These are phyloP conservation scores for Coelopa frigida DNA, from an alignment of 1,140 invertebrate genomes.

Conservation along the genomic window DNA sequence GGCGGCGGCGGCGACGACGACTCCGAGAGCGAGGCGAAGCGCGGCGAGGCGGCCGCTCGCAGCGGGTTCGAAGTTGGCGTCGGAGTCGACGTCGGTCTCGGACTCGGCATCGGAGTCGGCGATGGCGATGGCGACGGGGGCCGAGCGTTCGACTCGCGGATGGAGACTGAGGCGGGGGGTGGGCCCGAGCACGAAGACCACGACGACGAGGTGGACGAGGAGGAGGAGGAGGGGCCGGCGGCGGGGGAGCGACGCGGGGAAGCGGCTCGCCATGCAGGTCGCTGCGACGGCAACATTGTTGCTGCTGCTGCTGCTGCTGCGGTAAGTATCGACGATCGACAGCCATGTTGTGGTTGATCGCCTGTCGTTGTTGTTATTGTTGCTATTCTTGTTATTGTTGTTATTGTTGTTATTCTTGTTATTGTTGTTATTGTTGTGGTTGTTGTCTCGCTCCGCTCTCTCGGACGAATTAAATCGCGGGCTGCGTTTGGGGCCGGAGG, in stretches of 20 bases:
- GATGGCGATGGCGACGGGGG: slow-evolving; percentile 9
- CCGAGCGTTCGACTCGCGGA: not conserved
- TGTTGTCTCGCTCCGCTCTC: not conserved
- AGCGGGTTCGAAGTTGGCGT: not conserved
- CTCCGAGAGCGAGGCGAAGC: not conserved
- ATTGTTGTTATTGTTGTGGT: not conserved
- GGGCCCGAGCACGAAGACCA: not conserved
- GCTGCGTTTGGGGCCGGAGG: slow-evolving; percentile 4
- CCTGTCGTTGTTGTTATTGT: not conserved
- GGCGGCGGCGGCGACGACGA: not conserved
- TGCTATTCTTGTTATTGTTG: not conserved
- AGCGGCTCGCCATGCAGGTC: slow-evolving; percentile 7
- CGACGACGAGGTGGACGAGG: slow-evolving; percentile 5
- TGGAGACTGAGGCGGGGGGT: slow-evolving; percentile 5
- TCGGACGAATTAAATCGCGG: too few relatives aligned
- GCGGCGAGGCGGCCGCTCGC: not conserved
- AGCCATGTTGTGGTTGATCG: slow-evolving; percentile 6
- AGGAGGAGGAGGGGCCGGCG: slow-evolving; percentile 2
- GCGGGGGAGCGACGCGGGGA: not conserved
- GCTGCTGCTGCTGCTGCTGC: slow-evolving; percentile 9
- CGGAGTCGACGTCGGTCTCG: not conserved
- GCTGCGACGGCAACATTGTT: slow-evolving; percentile 14
- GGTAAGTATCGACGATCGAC: slow-evolving; percentile 23
- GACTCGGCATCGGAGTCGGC: too few relatives aligned
- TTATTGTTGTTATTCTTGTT: slow-evolving; percentile 1